Evolutionary conservation across 2,797 vertebrate species (phyloP).

Genomic region (Falco cherrug): DNA sequence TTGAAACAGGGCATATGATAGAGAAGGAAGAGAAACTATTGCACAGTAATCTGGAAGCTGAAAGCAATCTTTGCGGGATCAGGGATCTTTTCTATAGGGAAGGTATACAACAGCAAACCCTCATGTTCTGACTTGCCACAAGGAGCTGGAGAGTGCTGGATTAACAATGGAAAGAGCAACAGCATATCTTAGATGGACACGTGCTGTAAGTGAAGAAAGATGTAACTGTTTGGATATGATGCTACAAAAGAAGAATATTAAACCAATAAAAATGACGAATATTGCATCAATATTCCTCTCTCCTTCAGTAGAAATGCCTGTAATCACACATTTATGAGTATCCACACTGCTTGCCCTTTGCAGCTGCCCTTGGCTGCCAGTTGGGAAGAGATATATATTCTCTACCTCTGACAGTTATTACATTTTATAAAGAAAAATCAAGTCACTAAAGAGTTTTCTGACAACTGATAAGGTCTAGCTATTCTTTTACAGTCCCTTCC

Average conservation of each 20-base stretch:
- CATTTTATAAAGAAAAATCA: constrained; percentile 66
- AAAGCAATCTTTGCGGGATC: not conserved
- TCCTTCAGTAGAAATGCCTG: constrained; percentile 43
- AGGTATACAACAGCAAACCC: not conserved
- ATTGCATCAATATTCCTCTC: constrained; percentile 51
- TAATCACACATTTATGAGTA: constrained; percentile 65
- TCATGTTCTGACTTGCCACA: not conserved
- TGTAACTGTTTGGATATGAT: constrained; percentile 42
- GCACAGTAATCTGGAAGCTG: not conserved
- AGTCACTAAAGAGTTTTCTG: constrained; percentile 62
- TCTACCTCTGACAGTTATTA: constrained; percentile 62
- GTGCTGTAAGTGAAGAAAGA: constrained; percentile 6
- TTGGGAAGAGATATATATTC: constrained; percentile 53
- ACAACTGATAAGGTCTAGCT: constrained; percentile 67
- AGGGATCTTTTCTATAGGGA: not conserved
- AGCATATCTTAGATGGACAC: not conserved
- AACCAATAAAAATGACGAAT: constrained; percentile 65
- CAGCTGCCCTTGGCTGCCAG: constrained; percentile 55
- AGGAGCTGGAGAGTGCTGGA: not conserved
- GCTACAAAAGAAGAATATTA: constrained; percentile 43
- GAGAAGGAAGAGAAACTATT: not conserved
- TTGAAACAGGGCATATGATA: not conserved
- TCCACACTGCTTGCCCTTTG: constrained; percentile 56
- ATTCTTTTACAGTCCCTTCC: constrained; percentile 52
- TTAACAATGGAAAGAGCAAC: constrained; percentile 10